phyloP scores from a whole-genome alignment of 2,797 vertebrate genomes.

The Coreius guichenoti region DNA sequence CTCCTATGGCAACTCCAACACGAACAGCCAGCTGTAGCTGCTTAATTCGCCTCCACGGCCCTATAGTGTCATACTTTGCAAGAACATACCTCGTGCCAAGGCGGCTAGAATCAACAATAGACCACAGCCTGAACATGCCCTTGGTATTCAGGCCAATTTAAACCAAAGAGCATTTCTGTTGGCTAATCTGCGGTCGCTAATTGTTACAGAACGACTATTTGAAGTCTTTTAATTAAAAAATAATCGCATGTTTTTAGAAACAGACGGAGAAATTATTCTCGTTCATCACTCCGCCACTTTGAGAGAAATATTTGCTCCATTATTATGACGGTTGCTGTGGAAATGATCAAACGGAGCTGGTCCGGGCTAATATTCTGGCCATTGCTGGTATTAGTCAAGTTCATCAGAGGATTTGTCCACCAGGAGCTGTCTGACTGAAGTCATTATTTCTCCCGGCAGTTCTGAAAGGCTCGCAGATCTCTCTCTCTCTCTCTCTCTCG shows the following conservation, averaged over 20 bases:
- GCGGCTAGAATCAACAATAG: constrained; percentile 52
- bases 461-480: constrained; percentile 55
- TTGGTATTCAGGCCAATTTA: constrained; percentile 56
- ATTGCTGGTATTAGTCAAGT: constrained; percentile 58
- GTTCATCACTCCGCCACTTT: constrained; percentile 12
- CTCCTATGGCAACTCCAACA: constrained; percentile 65
- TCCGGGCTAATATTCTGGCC: constrained; percentile 35
- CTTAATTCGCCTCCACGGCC: constrained; percentile 31
- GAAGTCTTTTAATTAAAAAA: constrained; percentile 42
- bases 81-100: constrained; percentile 45
- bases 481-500: constrained; percentile 39
- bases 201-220: constrained; percentile 20
- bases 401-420: constrained; percentile 63
- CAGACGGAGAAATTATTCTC: background rate
- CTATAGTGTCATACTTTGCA: constrained; percentile 43
- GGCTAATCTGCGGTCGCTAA: constrained; percentile 13
- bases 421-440: constrained; percentile 65
- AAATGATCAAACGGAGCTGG: constrained; percentile 47
- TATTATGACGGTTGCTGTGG: constrained; percentile 31
- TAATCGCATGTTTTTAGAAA: constrained; percentile 11
- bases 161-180: constrained; percentile 43
- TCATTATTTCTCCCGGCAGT: constrained; percentile 64
- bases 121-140: constrained; percentile 34
- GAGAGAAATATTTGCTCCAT: constrained; percentile 20
- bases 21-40: constrained; percentile 43